phyloP scores from a whole-genome alignment of 1,140 invertebrate genomes.

The Prorops nasuta region DNA sequence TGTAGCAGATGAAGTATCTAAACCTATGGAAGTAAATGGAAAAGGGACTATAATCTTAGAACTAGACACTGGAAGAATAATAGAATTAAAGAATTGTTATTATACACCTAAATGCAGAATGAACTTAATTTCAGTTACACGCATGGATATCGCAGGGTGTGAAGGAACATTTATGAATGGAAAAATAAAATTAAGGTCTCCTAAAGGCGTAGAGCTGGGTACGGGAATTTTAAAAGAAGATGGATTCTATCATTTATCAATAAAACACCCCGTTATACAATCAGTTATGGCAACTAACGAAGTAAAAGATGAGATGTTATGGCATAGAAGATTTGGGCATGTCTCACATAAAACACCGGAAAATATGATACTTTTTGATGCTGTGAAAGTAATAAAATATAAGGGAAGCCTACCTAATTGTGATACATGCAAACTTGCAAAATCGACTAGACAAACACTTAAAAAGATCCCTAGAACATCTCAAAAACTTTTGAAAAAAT shows the following conservation, averaged over 20 bases:
- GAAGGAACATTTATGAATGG: background rate
- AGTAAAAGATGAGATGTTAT: too few species aligned
- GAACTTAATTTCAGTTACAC: constrained; percentile 7
- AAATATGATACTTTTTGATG: constrained; percentile 6
- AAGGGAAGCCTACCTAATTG: background rate
- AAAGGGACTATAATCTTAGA: background rate
- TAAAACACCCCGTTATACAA: background rate
- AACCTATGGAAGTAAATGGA: background rate
- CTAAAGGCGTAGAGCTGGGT: constrained; percentile 3
- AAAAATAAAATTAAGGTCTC: background rate
- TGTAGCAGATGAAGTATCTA: too few species aligned
- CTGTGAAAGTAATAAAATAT: background rate
- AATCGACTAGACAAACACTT: background rate
- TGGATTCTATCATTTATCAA: background rate
- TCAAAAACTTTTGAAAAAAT: constrained; percentile 3
- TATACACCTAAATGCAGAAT: constrained; percentile 9
- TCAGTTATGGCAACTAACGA: background rate
- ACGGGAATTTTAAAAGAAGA: constrained; percentile 1
- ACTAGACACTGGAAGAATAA: background rate
- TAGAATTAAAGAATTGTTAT: constrained; percentile 6
- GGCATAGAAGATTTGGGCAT: constrained; percentile 12
- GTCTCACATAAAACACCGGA: too few species aligned
- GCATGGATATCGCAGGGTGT: constrained; percentile 8
- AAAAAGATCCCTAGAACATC: background rate
- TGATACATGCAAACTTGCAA: background rate